Evolutionary conservation across 2,888 invertebrate species (phyloP).

Genomic region (Metacarcinus magister): DNA sequence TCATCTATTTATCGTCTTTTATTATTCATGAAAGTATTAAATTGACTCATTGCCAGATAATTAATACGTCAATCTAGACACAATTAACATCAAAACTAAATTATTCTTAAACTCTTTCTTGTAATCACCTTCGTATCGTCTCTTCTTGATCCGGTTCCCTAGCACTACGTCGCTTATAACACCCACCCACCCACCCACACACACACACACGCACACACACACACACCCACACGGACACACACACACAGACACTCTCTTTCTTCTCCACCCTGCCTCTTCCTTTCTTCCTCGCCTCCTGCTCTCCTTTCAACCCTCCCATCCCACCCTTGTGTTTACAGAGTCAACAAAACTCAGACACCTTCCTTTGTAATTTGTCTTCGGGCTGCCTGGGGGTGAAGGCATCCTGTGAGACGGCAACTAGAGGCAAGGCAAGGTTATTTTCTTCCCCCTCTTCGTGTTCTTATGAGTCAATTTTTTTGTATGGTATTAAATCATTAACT

Average conservation of each 20-base stretch:
- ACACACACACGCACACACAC: no score
- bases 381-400: background rate
- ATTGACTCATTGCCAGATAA: background rate
- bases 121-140: background rate
- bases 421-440: background rate
- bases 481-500: no score
- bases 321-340: background rate
- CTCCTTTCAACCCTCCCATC: background rate
- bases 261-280: background rate
- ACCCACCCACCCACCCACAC: no score
- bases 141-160: no score
- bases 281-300: background rate
- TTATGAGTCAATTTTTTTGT: background rate
- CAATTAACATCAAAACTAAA: background rate
- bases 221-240: background rate
- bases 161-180: no score
- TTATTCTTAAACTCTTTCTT: background rate
- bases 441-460: background rate
- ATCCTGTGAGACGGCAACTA: background rate
- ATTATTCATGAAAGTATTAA: background rate
- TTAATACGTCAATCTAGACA: background rate
- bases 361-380: constrained; percentile 28
- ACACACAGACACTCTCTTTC: background rate
- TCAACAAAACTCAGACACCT: constrained; percentile 14
- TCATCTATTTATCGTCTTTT: background rate